Percentiles rank a stretch among this genome's conserved stretches.
These are phyloP conservation scores for Gonatopus flavifemur DNA, from an alignment of 1,140 invertebrate species.

Conservation along the genomic window DNA sequence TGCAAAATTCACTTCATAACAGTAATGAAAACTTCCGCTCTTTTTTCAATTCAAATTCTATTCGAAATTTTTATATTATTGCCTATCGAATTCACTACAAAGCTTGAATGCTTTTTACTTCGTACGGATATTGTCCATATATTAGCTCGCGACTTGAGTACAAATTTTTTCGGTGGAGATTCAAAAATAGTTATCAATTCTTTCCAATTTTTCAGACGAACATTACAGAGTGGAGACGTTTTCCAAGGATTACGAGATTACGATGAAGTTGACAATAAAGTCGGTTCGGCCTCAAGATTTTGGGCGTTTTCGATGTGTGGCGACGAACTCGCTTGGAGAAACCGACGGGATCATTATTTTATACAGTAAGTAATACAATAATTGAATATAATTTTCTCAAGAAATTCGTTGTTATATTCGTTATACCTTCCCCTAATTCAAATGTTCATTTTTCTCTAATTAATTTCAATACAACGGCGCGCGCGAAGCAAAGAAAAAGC, in stretches of 20 bases:
- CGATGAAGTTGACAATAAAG: slow-evolving; percentile 63
- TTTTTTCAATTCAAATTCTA: too few species aligned
- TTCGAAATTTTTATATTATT: too few species aligned
- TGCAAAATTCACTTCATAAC: too few species aligned
- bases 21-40: too few species aligned
- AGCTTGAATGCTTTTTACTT: too few species aligned
- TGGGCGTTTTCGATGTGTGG: slow-evolving; percentile 64
- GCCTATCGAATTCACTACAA: too few species aligned
- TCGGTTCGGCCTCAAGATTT: slow-evolving; percentile 63
- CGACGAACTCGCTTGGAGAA: slow-evolving; percentile 65
- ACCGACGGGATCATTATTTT: slow-evolving; percentile 64
- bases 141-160: too few species aligned
- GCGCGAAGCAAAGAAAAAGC: too few species aligned
- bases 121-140: too few species aligned
- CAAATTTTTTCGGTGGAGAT: background rate
- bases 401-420: background rate
- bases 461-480: too few species aligned
- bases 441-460: too few species aligned
- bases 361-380: slow-evolving; percentile 59
- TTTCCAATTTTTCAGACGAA: slow-evolving; percentile 45
- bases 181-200: background rate
- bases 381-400: slow-evolving; percentile 1
- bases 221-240: slow-evolving; percentile 61
- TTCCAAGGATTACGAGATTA: slow-evolving; percentile 59
- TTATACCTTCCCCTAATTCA: background rate